Conservation (phyloP, 1,140 invertebrate genomes). For the Leptinotarsa undecemlineata region DNA sequence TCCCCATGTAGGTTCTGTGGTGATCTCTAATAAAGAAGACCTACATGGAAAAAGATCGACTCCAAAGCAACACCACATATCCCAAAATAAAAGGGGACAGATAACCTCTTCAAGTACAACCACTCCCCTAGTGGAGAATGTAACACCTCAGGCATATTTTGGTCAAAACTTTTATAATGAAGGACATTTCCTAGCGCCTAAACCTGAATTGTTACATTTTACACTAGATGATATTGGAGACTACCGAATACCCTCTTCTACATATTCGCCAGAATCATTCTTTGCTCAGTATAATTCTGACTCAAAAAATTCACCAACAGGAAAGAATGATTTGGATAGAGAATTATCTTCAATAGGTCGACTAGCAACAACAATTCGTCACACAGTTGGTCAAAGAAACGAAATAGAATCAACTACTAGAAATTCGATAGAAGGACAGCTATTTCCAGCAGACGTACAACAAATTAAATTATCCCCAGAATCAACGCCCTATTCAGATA, state of each 20-base stretch:
- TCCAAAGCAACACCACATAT: conserved; percentile 24
- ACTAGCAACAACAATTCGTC: neutral
- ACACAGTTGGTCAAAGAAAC: neutral
- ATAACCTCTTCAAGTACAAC: conserved; percentile 6
- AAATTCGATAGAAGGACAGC: neutral
- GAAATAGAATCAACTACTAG: neutral
- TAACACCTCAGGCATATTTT: conserved; percentile 1
- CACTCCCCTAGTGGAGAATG: neutral
- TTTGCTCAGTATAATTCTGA: neutral
- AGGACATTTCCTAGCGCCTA: conserved; percentile 1
- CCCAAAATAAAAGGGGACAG: conserved; percentile 18
- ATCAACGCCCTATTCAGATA: neutral
- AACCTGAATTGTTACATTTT: conserved; percentile 12
- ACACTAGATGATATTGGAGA: neutral
- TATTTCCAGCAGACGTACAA: neutral
- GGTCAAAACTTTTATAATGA: conserved; percentile 4
- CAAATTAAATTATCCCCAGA: neutral
- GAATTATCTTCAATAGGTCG: neutral
- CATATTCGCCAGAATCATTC: neutral
- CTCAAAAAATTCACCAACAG: neutral
- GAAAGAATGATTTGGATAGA: neutral
- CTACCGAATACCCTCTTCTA: neutral
- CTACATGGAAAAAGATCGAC: conserved; percentile 19
- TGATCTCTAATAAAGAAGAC: conserved; percentile 59
- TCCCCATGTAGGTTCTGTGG: conserved; percentile 82